These are phyloP conservation scores for Ennomos quercinarius DNA, from an alignment of 2,888 invertebrate genomes.

Conservation along the genomic window DNA sequence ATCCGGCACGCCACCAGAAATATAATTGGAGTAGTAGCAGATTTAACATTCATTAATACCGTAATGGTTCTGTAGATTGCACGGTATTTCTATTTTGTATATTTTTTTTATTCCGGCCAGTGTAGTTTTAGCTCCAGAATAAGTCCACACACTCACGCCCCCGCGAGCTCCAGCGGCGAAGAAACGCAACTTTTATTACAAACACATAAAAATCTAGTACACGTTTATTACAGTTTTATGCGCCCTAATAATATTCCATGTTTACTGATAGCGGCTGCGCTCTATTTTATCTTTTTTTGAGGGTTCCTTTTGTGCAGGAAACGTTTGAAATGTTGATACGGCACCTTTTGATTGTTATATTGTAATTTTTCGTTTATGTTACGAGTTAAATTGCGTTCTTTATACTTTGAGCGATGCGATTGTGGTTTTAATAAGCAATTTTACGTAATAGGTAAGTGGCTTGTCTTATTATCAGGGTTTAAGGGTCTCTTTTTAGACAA, in stretches of 20 bases:
- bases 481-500: no score
- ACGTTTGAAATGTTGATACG: slow-evolving; percentile 31
- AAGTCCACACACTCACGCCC: slow-evolving; percentile 30
- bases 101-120: no score
- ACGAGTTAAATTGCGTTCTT: slow-evolving; percentile 7
- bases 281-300: slow-evolving; percentile 60
- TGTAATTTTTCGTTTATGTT: slow-evolving; percentile 11
- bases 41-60: no score
- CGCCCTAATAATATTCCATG: slow-evolving; percentile 69
- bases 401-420: background rate
- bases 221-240: slow-evolving; percentile 65
- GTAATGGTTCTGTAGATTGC: no score
- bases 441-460: no score
- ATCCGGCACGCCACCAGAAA: no score
- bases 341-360: slow-evolving; percentile 19
- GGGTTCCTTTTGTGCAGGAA: slow-evolving; percentile 49
- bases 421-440: no score
- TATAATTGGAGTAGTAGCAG: no score
- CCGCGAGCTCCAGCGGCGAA: slow-evolving; percentile 28
- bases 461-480: no score
- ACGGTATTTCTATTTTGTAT: no score
- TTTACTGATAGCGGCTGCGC: slow-evolving; percentile 65
- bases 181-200: slow-evolving; percentile 60
- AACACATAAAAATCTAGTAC: slow-evolving; percentile 68
- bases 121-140: slow-evolving; percentile 40